A percentile compares a stretch with the other conserved stretches of the same genome.
Conservation (phyloP, 2,888 invertebrate species). For the Hanleya hanleyi region DNA sequence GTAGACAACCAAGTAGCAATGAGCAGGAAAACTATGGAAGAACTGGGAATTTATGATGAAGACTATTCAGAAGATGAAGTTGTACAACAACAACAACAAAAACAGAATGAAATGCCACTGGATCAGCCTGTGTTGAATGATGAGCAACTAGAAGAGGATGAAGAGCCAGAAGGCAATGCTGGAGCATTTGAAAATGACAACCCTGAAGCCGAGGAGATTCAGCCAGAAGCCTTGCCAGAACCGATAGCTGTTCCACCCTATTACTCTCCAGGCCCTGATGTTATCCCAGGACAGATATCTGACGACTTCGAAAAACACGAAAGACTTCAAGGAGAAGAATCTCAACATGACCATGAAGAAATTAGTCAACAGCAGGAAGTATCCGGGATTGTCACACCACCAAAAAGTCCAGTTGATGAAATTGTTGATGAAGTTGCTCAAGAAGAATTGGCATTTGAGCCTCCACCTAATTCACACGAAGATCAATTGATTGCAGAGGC, state of each 20-base stretch:
- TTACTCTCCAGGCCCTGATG: slow-evolving; percentile 48
- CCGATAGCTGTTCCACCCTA: slow-evolving; percentile 50
- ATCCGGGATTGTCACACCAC: too few relatives aligned
- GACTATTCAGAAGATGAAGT: slow-evolving; percentile 36
- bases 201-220: slow-evolving; percentile 48
- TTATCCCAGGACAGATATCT: slow-evolving; percentile 42
- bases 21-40: slow-evolving; percentile 42
- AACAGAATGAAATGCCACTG: slow-evolving; percentile 40
- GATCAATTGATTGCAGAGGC: too few relatives aligned
- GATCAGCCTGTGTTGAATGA: slow-evolving; percentile 14
- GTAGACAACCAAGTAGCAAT: slow-evolving; percentile 12
- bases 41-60: slow-evolving; percentile 62
- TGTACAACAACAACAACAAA: slow-evolving; percentile 31
- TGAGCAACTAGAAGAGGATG: slow-evolving; percentile 41
- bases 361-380: slow-evolving; percentile 3
- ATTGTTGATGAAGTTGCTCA: not conserved
- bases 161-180: not conserved
- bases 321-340: slow-evolving; percentile 5
- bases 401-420: too few relatives aligned
- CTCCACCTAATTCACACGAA: too few relatives aligned
- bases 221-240: slow-evolving; percentile 62
- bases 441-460: too few relatives aligned
- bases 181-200: not conserved
- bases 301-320: not conserved
- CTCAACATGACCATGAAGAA: not conserved